These are phyloP conservation scores for Drosophila borealis DNA, from an alignment of 2,888 invertebrate species.

Conservation along the genomic window DNA sequence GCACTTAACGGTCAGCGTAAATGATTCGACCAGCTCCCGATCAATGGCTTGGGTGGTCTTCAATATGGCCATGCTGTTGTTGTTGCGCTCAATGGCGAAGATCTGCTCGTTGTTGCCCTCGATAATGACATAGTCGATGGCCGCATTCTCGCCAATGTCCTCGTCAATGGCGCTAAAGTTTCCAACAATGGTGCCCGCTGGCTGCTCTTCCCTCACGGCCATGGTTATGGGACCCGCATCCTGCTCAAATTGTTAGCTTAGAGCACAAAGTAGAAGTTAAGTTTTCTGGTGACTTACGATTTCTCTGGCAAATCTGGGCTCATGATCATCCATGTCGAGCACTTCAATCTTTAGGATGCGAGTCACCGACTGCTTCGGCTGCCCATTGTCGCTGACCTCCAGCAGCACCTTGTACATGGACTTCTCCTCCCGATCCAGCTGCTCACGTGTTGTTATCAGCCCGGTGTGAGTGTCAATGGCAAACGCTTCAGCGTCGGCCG, in stretches of 20 bases:
- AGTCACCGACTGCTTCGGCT: conserved; percentile 91
- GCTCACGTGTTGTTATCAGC: conserved; percentile 88
- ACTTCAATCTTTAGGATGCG: conserved; percentile 89
- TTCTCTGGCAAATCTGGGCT: conserved; percentile 89
- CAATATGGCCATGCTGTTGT: conserved; percentile 88
- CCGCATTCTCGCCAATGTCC: conserved; percentile 91
- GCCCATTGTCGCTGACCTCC: conserved; percentile 91
- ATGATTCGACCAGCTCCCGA: conserved; percentile 87
- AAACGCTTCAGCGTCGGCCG: conserved; percentile 88
- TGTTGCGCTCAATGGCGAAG: conserved; percentile 87
- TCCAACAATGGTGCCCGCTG: conserved; percentile 89
- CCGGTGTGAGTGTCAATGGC: conserved; percentile 89
- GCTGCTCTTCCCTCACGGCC: conserved; percentile 88
- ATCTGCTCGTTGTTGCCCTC: conserved; percentile 90
- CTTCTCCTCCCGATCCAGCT: conserved; percentile 91
- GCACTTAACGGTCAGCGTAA: conserved; percentile 89
- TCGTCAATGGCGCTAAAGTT: conserved; percentile 90
- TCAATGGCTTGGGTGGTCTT: conserved; percentile 88
- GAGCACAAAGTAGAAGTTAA: no score
- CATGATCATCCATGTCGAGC: conserved; percentile 92
- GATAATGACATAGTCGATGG: conserved; percentile 90
- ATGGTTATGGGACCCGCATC: conserved; percentile 89
- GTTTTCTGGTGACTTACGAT: conserved; percentile 86
- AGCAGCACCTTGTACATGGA: conserved; percentile 91
- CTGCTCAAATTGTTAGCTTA: conserved; percentile 81